Percentiles rank a stretch among this genome's conserved stretches.
Conservation (phyloP, 1,140 invertebrate genomes). For the Drosophila athabasca region DNA sequence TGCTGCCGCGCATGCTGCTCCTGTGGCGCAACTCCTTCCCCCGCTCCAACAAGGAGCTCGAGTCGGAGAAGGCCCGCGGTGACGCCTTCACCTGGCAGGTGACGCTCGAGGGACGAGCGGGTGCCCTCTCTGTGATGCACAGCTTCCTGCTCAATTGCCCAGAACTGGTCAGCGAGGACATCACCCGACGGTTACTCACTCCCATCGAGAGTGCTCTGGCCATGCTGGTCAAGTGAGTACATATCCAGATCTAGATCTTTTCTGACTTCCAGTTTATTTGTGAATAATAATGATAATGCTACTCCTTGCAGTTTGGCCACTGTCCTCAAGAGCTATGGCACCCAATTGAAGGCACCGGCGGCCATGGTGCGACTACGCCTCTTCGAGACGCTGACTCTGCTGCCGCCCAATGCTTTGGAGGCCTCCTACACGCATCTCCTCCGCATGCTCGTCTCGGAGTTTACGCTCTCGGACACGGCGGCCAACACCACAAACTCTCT, state of each 20-base stretch:
- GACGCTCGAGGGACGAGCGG: conserved; percentile 97
- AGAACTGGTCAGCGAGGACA: conserved; percentile 95
- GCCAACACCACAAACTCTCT: conserved; percentile 97
- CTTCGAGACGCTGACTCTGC: conserved; percentile 93
- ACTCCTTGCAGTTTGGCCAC: conserved; percentile 87
- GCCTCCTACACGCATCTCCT: conserved; percentile 93
- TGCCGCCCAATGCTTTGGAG: conserved; percentile 94
- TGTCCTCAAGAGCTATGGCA: conserved; percentile 96
- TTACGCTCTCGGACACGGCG: conserved; percentile 97
- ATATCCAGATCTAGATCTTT: no score
- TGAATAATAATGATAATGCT: background rate
- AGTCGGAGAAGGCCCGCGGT: conserved; percentile 97
- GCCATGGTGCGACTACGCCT: conserved; percentile 95
- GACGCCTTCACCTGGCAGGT: conserved; percentile 99
- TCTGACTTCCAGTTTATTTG: background rate
- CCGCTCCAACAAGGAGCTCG: conserved; percentile 96
- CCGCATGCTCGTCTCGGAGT: conserved; percentile 97
- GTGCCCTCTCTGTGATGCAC: conserved; percentile 97
- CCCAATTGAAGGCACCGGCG: conserved; percentile 95
- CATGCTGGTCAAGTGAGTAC: conserved; percentile 95
- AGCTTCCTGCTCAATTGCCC: conserved; percentile 96
- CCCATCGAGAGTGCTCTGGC: conserved; percentile 97
- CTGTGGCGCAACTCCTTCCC: conserved; percentile 99
- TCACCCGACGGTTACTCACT: conserved; percentile 92
- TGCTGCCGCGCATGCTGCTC: conserved; percentile 95